Percentiles rank a stretch among this genome's conserved stretches.
Conservation (phyloP, 2,797 vertebrate species). For the Poeciliopsis infans region DNA sequence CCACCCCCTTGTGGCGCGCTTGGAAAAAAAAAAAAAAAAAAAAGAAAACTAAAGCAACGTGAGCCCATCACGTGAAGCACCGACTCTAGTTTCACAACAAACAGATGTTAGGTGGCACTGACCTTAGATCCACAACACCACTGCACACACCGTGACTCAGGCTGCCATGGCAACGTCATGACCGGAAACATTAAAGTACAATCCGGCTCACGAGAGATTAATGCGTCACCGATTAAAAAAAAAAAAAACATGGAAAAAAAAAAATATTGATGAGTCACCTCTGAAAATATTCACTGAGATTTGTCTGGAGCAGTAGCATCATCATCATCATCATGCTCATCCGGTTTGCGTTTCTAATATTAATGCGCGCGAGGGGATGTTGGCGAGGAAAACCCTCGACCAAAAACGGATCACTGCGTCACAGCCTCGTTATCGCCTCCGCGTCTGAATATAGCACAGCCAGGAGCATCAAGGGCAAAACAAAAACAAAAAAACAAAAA, state of each 20-base stretch:
- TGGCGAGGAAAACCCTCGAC: slow-evolving; percentile 78
- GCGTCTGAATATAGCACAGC: slow-evolving; percentile 63
- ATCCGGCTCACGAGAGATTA: slow-evolving; percentile 6
- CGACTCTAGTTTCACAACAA: slow-evolving; percentile 96
- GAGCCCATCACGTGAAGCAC: slow-evolving; percentile 82
- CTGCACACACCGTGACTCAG: slow-evolving; percentile 36
- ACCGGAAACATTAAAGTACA: slow-evolving; percentile 25
- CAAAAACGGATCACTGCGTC: slow-evolving; percentile 85
- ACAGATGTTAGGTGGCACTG: slow-evolving; percentile 85
- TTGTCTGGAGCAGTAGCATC: not conserved
- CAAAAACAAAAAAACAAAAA: slow-evolving; percentile 20
- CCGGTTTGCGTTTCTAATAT: slow-evolving; percentile 7
- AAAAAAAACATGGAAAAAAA: not conserved
- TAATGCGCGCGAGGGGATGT: slow-evolving; percentile 21
- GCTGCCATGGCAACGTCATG: slow-evolving; percentile 29
- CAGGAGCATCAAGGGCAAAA: slow-evolving; percentile 64
- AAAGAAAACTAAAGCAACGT: slow-evolving; percentile 54
- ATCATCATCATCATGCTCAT: not conserved
- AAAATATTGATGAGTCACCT: slow-evolving; percentile 38
- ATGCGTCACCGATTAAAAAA: slow-evolving; percentile 14
- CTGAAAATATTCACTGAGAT: not conserved
- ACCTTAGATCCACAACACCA: slow-evolving; percentile 50
- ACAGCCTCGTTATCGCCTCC: slow-evolving; percentile 79
- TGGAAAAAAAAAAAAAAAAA: not conserved
- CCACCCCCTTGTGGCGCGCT: not conserved